Conservation (phyloP, 2,113 vertebrate species). For the Octodon degus region DNA sequence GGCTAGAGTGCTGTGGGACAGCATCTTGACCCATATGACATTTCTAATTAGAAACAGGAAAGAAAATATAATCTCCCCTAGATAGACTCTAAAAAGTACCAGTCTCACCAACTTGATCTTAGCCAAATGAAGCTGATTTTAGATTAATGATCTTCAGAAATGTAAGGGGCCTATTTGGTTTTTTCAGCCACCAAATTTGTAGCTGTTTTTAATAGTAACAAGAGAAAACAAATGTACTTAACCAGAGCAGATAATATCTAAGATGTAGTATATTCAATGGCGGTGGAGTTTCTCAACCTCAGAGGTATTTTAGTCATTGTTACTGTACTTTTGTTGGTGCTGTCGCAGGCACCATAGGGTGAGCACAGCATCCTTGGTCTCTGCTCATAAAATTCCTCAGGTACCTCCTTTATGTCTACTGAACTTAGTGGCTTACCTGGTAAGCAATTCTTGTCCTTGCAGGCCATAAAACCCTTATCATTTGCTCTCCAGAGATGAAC, state of each 20-base stretch:
- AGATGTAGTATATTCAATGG: not conserved
- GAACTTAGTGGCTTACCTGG: not conserved
- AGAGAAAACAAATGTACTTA: not conserved
- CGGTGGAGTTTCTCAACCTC: not conserved
- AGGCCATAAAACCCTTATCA: not conserved
- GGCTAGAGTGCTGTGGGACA: too few species aligned
- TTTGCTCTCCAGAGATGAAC: not conserved
- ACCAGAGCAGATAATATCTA: not conserved
- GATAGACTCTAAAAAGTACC: not conserved
- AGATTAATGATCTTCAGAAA: not conserved
- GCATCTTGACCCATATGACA: not conserved
- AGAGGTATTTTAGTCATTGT: not conserved
- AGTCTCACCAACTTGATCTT: not conserved
- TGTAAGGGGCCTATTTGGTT: not conserved
- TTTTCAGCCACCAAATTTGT: not conserved
- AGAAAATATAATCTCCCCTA: not conserved
- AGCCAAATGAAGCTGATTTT: constrained; percentile 1
- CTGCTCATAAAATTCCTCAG: not conserved
- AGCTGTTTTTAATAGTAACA: not conserved
- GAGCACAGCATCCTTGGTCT: not conserved
- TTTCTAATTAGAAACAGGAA: not conserved
- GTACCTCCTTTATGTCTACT: not conserved
- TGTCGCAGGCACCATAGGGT: not conserved
- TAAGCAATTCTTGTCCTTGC: not conserved
- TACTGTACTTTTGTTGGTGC: not conserved